These are phyloP conservation scores for Sphenopsis melanotis DNA, from an alignment of 2,797 vertebrate species.

Conservation along the genomic window DNA sequence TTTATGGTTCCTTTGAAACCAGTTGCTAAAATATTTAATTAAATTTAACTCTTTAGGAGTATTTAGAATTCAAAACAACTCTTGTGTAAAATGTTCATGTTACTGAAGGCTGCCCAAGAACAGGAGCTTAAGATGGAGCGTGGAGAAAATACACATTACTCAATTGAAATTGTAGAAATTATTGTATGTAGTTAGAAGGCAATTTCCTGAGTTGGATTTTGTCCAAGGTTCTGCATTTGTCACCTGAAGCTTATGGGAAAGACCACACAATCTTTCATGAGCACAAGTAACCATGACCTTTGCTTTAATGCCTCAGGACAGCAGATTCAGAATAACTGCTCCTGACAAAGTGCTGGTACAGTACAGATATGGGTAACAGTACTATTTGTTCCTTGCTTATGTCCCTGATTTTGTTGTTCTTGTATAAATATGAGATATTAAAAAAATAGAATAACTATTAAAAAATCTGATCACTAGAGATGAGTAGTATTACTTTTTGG, in stretches of 20 bases:
- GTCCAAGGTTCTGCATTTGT: neutral
- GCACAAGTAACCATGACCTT: neutral
- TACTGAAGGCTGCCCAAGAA: neutral
- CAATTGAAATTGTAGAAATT: neutral
- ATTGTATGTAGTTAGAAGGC: neutral
- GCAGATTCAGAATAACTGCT: neutral
- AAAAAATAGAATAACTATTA: neutral
- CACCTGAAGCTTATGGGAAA: constrained; percentile 19
- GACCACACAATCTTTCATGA: neutral
- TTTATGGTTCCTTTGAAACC: neutral
- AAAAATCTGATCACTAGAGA: neutral
- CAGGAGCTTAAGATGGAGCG: neutral
- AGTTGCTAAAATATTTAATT: neutral
- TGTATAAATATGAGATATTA: neutral
- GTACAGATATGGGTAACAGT: neutral
- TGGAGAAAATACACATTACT: neutral
- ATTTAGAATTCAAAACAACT: neutral
- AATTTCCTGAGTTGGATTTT: constrained; percentile 37
- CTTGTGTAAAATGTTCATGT: neutral
- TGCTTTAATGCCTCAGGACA: neutral
- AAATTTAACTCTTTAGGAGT: neutral
- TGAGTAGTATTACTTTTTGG: neutral
- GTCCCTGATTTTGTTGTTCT: neutral
- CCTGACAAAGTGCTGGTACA: neutral
- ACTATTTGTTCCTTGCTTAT: neutral